Base-by-base conservation (phyloP, 2,888 invertebrate genomes). In the Drosophila nigricruria region DNA sequence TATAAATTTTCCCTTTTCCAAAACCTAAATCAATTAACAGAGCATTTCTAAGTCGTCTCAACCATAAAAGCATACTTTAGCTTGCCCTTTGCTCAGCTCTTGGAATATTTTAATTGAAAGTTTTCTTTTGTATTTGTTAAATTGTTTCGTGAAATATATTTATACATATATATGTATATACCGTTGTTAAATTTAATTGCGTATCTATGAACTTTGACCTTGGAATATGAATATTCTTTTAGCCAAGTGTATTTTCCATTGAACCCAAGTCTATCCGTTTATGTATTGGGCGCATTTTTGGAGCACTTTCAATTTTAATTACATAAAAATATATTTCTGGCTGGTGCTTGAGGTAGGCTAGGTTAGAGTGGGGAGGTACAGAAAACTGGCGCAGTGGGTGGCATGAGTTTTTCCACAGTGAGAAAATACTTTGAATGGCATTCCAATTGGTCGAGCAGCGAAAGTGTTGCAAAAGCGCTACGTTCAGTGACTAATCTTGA, bases 241-340 rank as follows among this genome's bases (percentile, higher is more conserved):
- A 32, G 14, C 16, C 45, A 43, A 45, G 30, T 34, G 8, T 47
- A 18, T 49, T 56, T 66, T 34, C 9, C 27, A 59, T 56, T 43
- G 47, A 49, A 25, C 43, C 34, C 32, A 42, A 42, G 45, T 45
- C 34, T 52, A 63, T 23, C 45, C 34, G 59, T 71, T 59, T 30
- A 27, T 49, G 53, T 56, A 34, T 57, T 47, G 40, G 45, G 27
- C 59, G 50, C 57, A 49, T 56, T 43, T 43, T 45, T 56, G 30
- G 50, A 16, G 64, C 70, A 53, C 59, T 77, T 77, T 73, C 34
- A 65, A 53, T 77, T 72, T 73, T 77, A 77, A 77, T 77, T 70
- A 70, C 59, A 77, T 58, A 63, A 77, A 72, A 60, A 67, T 32
- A 63, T 50, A 32, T 53, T 68, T 57, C 20, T 38, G 50, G 47